A percentile compares a stretch with the other conserved stretches of the same genome.
Conservation (phyloP, 2,797 vertebrate species). For the Halcyon smyrnensis region DNA sequence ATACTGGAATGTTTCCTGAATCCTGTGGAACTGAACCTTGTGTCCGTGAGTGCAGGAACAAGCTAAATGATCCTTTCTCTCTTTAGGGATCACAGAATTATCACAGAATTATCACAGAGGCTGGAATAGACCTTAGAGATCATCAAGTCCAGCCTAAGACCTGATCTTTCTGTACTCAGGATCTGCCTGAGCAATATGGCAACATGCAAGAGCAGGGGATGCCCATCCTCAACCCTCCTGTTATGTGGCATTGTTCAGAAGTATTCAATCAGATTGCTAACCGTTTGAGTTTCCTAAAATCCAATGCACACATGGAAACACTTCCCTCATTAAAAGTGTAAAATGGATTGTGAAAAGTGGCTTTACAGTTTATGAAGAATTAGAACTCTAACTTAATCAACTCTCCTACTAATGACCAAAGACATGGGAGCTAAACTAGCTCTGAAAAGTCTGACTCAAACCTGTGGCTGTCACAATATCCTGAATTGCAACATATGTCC, state of each 20-base stretch:
- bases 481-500: fast-evolving
- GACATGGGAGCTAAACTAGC: neutral
- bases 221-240: neutral
- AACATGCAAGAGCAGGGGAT: neutral
- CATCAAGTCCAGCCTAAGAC: no score
- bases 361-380: neutral
- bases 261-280: neutral
- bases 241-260: neutral
- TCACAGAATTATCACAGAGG: no score
- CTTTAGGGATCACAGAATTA: no score
- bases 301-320: neutral
- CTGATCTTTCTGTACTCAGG: no score
- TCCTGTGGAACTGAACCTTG: neutral
- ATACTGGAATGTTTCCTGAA: neutral
- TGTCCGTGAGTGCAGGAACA: neutral
- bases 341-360: neutral
- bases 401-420: neutral
- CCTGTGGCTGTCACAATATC: neutral
- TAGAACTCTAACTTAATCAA: neutral
- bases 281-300: neutral
- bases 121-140: no score
- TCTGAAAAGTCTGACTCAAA: neutral
- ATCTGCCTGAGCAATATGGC: neutral
- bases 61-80: neutral
- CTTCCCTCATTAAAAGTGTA: neutral